A percentile compares a stretch with the other conserved stretches of the same genome.
Evolutionary conservation across 1,140 invertebrate genomes (phyloP).

Genomic region (Nasonia giraulti): DNA sequence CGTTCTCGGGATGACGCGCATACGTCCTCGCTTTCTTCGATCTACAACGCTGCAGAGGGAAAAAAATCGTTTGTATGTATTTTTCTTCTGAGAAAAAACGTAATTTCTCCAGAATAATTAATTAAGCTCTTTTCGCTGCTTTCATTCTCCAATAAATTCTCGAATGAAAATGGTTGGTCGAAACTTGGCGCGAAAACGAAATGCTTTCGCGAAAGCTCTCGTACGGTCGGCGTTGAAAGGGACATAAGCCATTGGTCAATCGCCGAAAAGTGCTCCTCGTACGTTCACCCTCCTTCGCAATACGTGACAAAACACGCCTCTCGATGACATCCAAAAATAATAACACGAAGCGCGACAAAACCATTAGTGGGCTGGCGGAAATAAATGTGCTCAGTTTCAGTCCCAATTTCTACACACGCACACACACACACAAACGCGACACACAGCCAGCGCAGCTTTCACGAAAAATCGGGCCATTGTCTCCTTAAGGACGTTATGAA

Average conservation of each 20-base stretch:
- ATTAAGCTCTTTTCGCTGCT: neutral
- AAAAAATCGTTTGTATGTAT: no score
- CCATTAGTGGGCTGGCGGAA: neutral
- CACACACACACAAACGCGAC: neutral
- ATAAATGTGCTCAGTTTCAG: constrained; percentile 10
- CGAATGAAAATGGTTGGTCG: no score
- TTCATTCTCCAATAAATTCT: neutral
- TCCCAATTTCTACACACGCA: neutral
- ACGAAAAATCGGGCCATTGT: constrained; percentile 37
- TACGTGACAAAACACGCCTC: neutral
- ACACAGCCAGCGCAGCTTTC: neutral
- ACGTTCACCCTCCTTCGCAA: neutral
- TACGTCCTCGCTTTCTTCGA: neutral
- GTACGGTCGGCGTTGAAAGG: neutral
- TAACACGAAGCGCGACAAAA: neutral
- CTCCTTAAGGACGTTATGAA: constrained; percentile 21
- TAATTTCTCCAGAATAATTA: neutral
- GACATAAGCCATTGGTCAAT: neutral
- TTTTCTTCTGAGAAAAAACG: neutral
- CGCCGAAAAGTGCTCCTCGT: no score
- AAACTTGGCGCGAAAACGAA: neutral
- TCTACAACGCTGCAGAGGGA: no score
- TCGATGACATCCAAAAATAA: constrained; percentile 14
- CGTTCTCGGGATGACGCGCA: no score
- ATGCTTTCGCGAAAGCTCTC: neutral